Evolutionary conservation across 1,140 invertebrate species (phyloP).

Genomic region (Lepidurus arcticus): DNA sequence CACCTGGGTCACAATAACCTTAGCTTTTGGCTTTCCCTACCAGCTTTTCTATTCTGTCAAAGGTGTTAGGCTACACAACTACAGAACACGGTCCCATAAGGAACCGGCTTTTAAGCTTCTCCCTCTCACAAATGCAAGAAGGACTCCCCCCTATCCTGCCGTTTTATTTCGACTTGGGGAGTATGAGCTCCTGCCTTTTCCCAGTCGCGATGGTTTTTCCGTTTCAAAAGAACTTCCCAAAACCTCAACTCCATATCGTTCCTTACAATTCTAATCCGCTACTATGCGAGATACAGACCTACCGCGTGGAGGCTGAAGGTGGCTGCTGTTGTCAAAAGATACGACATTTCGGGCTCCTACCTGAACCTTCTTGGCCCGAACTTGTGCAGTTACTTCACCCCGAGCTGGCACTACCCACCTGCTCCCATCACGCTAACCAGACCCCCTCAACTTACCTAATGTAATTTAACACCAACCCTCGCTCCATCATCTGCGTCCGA

Average conservation of each 20-base stretch:
- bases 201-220: too few species aligned
- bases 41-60: background rate
- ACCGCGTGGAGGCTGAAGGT: too few species aligned
- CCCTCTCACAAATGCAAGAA: background rate
- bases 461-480: background rate
- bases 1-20: constrained; percentile 15
- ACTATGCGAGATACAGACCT: too few species aligned
- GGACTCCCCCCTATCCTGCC: background rate
- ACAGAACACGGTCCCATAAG: background rate
- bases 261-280: too few species aligned
- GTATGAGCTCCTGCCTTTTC: too few species aligned
- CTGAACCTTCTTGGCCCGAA: too few species aligned
- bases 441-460: background rate
- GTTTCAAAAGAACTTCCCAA: too few species aligned
- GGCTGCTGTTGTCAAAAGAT: too few species aligned
- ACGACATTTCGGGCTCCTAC: too few species aligned
- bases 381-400: too few species aligned
- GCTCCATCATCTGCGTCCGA: background rate
- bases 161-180: too few species aligned
- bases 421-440: background rate
- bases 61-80: constrained; percentile 14
- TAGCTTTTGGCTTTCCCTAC: constrained; percentile 7
- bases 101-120: background rate
- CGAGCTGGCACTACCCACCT: background rate
- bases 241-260: too few species aligned